Evolutionary conservation across 2,797 vertebrate genomes (phyloP).

Genomic region (Sebastes matsubarae): DNA sequence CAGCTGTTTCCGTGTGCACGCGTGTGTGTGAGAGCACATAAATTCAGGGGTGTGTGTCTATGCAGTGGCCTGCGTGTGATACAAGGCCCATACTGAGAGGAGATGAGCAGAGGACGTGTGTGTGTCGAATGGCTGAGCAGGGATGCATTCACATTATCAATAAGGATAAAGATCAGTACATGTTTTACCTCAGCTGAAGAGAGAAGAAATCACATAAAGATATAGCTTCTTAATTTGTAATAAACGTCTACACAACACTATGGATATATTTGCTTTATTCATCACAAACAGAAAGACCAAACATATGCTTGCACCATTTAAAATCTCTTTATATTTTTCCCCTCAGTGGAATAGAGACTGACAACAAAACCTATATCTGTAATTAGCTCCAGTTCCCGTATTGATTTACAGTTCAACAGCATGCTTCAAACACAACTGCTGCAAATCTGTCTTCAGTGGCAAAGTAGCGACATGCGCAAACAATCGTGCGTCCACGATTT

Average conservation of each 20-base stretch:
- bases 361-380: neutral
- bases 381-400: slow-evolving; percentile 5
- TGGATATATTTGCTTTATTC: neutral
- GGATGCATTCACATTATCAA: neutral
- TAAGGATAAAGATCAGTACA: neutral
- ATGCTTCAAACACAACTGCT: neutral
- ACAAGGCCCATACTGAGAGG: slow-evolving; percentile 38
- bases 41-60: slow-evolving; percentile 36
- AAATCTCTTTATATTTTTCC: neutral
- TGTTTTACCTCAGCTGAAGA: neutral
- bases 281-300: neutral
- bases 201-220: neutral
- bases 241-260: neutral
- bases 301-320: neutral
- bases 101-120: neutral
- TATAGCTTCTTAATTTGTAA: neutral
- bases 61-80: slow-evolving; percentile 28
- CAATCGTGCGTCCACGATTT: neutral
- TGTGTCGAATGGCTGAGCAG: neutral
- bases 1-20: slow-evolving; percentile 55
- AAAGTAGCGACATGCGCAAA: neutral
- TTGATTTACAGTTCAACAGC: slow-evolving; percentile 32
- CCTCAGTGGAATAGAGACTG: neutral
- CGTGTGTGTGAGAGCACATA: slow-evolving; percentile 35
- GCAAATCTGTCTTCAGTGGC: neutral